Evolutionary conservation across 2,113 vertebrate species (phyloP).

Genomic region (Cyprinodon tularosa): DNA sequence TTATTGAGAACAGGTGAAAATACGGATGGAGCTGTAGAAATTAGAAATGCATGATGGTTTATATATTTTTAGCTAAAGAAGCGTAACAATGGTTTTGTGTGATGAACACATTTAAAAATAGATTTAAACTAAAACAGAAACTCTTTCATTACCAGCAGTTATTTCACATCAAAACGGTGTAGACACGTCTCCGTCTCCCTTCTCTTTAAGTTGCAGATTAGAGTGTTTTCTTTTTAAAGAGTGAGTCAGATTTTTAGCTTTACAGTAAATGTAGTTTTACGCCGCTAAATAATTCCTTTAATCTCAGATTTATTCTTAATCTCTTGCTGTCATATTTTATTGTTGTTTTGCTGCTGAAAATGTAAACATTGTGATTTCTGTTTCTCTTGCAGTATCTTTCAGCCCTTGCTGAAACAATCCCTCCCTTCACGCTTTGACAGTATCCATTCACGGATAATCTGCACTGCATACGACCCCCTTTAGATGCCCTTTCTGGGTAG

Average conservation of each 20-base stretch:
- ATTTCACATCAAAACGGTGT: neutral
- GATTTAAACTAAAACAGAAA: neutral
- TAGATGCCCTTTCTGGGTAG: neutral
- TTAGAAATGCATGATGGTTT: neutral
- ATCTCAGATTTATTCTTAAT: neutral
- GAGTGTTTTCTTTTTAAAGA: neutral
- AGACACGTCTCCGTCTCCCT: neutral
- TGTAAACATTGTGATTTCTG: neutral
- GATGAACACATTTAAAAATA: neutral
- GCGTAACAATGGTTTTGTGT: neutral
- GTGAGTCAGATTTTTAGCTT: neutral
- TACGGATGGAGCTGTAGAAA: neutral
- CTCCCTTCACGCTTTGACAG: neutral
- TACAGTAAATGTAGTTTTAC: neutral
- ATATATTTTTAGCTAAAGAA: neutral
- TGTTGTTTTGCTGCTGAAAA: neutral
- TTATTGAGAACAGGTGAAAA: neutral
- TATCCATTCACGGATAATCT: neutral
- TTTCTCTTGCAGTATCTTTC: too few species aligned
- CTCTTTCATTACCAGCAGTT: neutral
- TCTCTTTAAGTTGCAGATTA: neutral
- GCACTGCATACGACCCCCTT: constrained; percentile 10
- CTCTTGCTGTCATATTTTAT: neutral
- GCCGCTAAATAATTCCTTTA: neutral
- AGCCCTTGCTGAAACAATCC: neutral